Evolutionary conservation across 1,140 invertebrate genomes (phyloP), one percentile per base, ranked within the genome.

Genomic region (Neuroterus valhalla): DNA sequence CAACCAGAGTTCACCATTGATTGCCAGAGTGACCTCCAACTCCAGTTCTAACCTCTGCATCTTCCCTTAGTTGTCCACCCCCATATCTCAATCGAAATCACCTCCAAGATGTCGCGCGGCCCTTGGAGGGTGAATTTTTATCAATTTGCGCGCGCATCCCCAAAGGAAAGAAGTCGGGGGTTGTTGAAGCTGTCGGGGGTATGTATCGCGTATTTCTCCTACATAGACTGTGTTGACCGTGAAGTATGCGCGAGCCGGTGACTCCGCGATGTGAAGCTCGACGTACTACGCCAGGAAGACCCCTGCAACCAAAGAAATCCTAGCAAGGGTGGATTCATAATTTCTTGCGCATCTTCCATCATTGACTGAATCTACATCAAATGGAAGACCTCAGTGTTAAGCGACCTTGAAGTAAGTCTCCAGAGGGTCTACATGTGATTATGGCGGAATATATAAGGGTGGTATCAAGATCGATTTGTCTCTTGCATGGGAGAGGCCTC

Each of bases 211-310:
- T 75, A 78, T 71, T 79, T 71, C 75, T 75, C 78, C 68, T 31
- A 55, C 21, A 26, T 23, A 55, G 23, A 31, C 8, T 62, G 11
- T 62, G 55, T 62, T 62, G 55, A 62, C 55, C 76, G 76, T 72
- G 80, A 81, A 78, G 81, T 77, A 80, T 82, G 79, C 78, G 78
- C 70, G 75, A 76, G 55, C 71, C 75, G 70, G 71, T 68, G 50
- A 46, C 66, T 74, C 55, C 44, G 19, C 45, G 66, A 69, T 72
- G 72, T 69, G 55, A 71, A 72, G 43, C 38, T 69, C 74, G 66
- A 69, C 26, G 48, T 72, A 48, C 15, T 68, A 55, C 68, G 43
- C 38, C 50, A 62, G 50, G 17, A 71, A 78, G 38, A 43, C 50
- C 15, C 71, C 50, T 43, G 19, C 4, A 26, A 62, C 10, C 21